Evolutionary conservation across 2,797 vertebrate genomes (phyloP), one percentile per base, ranked within the genome.

Genomic region (Sebastiscus albofasciatus): DNA sequence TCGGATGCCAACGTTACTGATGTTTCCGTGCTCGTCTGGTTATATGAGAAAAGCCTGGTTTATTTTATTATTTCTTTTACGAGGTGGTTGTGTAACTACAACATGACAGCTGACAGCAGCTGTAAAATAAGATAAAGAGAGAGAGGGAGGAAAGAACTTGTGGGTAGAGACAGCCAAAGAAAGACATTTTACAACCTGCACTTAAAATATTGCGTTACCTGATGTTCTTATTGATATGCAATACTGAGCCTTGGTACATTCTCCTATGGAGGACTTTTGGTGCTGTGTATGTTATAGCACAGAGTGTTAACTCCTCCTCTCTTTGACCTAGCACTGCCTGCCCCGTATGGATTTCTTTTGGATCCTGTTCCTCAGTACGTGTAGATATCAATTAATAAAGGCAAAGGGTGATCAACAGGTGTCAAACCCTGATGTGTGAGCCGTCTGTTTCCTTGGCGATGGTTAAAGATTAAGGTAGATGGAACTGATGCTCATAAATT

Each of bases 211-310:
- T 78, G 78, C 82, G 78, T 83, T 83, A 39, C 68, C 79, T 75
- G 77, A 86, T 80, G 36, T 54, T 76, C 72, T 81, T 71, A 89
- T 77, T 83, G 78, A 88, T 85, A 87, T 92, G 82, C 39, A 89
- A 76, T 65, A 72, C 80, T 34, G 67, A 24, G 67, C 29, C 68
- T 65, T 2, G 16, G 54, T 33, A 70, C 33, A 12, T 72, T 60
- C 14, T 77, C 73, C 62, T 31, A 29, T 33, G 1, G 12, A 67
- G 36, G 22, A 55, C 34, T 56, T 52, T 9, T 61, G n/a, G 9
- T 39, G 26, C 42, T 60, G 29, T 46, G 14, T 52, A n/a, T 42
- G 4, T 69, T 29, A 58, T 2, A 22, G 18, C 60, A 34, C 16
- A 46, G 12, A 26, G n/a, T 62, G 69, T 66, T 73, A 65, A 70